Base-by-base conservation (phyloP, 2,797 vertebrate species). In the Spinibarbus caldwelli region DNA sequence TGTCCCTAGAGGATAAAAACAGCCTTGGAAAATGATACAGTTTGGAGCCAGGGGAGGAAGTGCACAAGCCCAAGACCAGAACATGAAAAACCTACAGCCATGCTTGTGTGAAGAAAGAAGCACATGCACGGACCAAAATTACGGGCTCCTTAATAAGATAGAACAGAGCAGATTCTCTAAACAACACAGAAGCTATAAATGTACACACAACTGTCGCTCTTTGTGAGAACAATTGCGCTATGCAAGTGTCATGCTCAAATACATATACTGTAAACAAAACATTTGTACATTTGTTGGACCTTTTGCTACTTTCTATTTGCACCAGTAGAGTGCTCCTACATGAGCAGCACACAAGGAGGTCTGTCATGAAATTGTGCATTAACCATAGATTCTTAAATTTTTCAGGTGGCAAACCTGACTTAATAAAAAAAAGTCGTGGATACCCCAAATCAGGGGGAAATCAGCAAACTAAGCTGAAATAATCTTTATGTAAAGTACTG, bases 11-110 rank as follows among this genome's bases (percentile, higher is more conserved):
- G 94, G 90, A 93, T 94, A 93, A 93, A 93, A 90, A 91, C 90
- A 94, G 95, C 94, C 93, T 94, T 90, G 94, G 94, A 95, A 95
- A 95, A 95, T 93, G 93, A 95, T 95, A 94, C 92, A 94, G 93
- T 89, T 91, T 83, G 80, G 91, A 94, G 95, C 94, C 94, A 95
- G 91, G 86, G 91, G 88, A 95, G 94, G 94, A 96, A 95, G 92
- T 91, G 90, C 34, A 70, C 80, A 90, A 90, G 91, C 93, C 92
- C 92, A 91, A 92, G 92, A 92, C 87, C 93, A 91, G 91, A 94
- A 94, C 93, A 93, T 91, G 84, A 93, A 93, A 95, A 95, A 93
- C 91, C 88, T 88, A 67, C 78, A 91, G 78, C 78, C 81, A 43
- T 83, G 87, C 80, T 67, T 86, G 38, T 86, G 81, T 43, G 80